phyloP scores from a whole-genome alignment of 1,140 invertebrate species.

The Adoxophyes honmai region DNA sequence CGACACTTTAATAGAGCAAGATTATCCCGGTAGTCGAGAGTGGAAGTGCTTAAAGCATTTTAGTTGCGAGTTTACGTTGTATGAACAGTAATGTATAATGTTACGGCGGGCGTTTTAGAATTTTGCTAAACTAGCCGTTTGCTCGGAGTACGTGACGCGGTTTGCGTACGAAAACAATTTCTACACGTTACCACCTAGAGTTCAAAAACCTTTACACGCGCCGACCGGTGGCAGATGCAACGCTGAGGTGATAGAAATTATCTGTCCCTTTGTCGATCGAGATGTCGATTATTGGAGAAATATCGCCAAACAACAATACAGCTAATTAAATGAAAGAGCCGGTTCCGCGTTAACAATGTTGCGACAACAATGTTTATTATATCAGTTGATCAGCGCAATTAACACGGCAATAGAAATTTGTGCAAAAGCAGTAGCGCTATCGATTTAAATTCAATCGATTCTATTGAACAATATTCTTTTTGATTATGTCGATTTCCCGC shows the following conservation, averaged over 20 bases:
- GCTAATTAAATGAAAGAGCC: conserved; percentile 50
- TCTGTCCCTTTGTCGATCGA: conserved; percentile 34
- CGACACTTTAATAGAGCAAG: conserved; percentile 54
- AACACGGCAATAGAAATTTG: conserved; percentile 6
- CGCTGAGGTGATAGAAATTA: conserved; percentile 33
- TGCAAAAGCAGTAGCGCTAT: neutral
- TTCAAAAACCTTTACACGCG: conserved; percentile 30
- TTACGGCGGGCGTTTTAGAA: neutral
- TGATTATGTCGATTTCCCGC: neutral
- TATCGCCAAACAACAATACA: conserved; percentile 62
- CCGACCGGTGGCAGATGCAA: conserved; percentile 54
- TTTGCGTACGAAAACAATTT: conserved; percentile 30
- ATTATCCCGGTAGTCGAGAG: conserved; percentile 4
- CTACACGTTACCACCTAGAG: conserved; percentile 23
- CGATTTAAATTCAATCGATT: neutral
- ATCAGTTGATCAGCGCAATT: conserved; percentile 13
- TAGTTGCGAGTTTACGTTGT: no score
- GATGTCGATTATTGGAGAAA: conserved; percentile 30
- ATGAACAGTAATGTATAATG: neutral
- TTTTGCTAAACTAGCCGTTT: conserved; percentile 13
- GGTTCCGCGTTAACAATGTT: neutral
- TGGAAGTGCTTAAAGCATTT: no score
- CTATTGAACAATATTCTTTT: neutral
- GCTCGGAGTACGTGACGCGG: conserved; percentile 33
- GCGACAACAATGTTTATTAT: conserved; percentile 8